Conservation (phyloP, 1,140 invertebrate genomes). For the Saccostrea glomerata region DNA sequence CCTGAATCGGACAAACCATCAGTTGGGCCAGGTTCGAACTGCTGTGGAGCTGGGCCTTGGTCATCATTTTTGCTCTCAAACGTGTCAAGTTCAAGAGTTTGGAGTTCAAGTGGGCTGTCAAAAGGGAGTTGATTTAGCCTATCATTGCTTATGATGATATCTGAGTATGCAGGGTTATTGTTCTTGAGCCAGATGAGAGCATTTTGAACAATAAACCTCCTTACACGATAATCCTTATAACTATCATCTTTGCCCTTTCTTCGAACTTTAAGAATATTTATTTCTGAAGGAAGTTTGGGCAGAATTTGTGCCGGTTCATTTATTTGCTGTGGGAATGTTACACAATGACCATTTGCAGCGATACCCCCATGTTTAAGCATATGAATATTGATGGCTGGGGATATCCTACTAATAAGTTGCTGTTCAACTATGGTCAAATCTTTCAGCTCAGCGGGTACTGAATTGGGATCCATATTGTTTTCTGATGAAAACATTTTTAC, state of each 20-base stretch:
- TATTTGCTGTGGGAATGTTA: constrained; percentile 51
- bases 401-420: constrained; percentile 51
- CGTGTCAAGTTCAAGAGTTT: constrained; percentile 34
- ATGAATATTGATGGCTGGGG: constrained; percentile 49
- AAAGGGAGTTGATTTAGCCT: constrained; percentile 46
- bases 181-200: constrained; percentile 49
- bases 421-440: constrained; percentile 43
- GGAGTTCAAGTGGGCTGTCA: constrained; percentile 24
- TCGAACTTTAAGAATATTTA: constrained; percentile 40
- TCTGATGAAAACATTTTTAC: constrained; percentile 44
- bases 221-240: constrained; percentile 3
- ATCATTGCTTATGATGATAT: constrained; percentile 32
- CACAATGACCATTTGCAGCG: constrained; percentile 45
- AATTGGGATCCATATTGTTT: constrained; percentile 51
- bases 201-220: constrained; percentile 46
- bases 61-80: constrained; percentile 32
- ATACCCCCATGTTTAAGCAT: constrained; percentile 52
- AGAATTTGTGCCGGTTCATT: constrained; percentile 50
- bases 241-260: constrained; percentile 47
- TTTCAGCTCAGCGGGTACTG: constrained; percentile 14
- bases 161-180: constrained; percentile 40
- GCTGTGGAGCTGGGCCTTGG: constrained; percentile 45
- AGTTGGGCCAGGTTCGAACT: constrained; percentile 41
- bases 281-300: constrained; percentile 44
- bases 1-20: constrained; percentile 31